Percentiles rank a stretch among this genome's conserved stretches.
Evolutionary conservation across 2,888 invertebrate species (phyloP).

Genomic region (Heterodera filipjevi): DNA sequence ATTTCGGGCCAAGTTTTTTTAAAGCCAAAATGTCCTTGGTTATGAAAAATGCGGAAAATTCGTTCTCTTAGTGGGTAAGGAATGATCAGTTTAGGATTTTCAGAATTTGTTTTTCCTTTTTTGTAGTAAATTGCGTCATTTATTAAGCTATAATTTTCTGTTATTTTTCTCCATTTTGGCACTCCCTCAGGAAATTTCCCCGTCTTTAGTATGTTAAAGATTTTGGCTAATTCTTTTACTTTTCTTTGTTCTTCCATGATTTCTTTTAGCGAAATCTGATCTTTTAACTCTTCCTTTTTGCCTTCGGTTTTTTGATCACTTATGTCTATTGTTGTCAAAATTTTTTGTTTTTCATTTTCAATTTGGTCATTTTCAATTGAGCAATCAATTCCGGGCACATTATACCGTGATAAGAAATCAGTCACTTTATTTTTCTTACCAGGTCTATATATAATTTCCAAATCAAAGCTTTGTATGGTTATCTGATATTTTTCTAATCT

Average conservation of each 20-base stretch:
- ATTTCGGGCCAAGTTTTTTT: slow-evolving; percentile 3
- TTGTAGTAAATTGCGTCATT: not conserved
- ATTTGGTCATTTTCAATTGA: too few species aligned
- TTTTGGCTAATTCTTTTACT: not conserved
- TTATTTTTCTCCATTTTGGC: slow-evolving; percentile 4
- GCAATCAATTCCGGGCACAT: not conserved
- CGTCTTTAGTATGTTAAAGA: not conserved
- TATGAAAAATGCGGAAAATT: not conserved
- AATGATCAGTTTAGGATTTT: not conserved
- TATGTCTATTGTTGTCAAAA: too few species aligned
- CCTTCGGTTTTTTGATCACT: too few species aligned
- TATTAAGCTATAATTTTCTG: not conserved
- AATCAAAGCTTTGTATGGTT: slow-evolving; percentile 33
- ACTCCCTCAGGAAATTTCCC: not conserved
- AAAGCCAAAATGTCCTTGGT: not conserved
- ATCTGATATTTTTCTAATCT: slow-evolving; percentile 37
- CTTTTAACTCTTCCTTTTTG: too few species aligned
- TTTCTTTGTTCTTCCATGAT: not conserved
- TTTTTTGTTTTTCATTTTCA: too few species aligned
- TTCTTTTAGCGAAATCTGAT: not conserved
- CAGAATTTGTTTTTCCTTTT: not conserved
- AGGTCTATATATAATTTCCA: slow-evolving; percentile 44
- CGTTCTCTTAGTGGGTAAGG: not conserved
- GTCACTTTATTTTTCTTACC: slow-evolving; percentile 43
- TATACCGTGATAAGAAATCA: slow-evolving; percentile 43